These are phyloP conservation scores for Drosophila sp. DNA, from an alignment of 1,140 invertebrate species.

Conservation along the genomic window DNA sequence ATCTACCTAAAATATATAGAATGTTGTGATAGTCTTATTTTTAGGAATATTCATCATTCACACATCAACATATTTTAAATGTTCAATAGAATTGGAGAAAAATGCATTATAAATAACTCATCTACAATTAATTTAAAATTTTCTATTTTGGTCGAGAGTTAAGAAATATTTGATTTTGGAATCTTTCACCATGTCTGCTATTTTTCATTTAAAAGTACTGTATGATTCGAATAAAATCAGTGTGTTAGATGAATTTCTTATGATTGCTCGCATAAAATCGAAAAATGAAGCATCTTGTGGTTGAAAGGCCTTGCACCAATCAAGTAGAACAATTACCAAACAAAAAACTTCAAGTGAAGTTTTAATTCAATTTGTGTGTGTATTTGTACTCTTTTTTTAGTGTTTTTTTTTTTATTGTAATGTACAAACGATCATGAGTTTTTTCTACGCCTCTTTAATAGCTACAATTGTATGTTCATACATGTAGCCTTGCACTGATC, in stretches of 20 bases:
- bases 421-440: constrained; percentile 22
- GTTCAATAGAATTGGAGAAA: too few relatives aligned
- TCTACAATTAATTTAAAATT: constrained; percentile 7
- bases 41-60: background rate
- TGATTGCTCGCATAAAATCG: background rate
- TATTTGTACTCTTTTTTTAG: constrained; percentile 13
- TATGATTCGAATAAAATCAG: background rate
- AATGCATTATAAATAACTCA: background rate
- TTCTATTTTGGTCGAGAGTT: constrained; percentile 13
- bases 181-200: background rate
- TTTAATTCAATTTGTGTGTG: constrained; percentile 27
- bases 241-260: constrained; percentile 2
- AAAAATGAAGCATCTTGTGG: constrained; percentile 9
- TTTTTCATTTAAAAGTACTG: background rate
- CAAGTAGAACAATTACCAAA: constrained; percentile 28
- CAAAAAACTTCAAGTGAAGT: constrained; percentile 28
- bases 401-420: constrained; percentile 36
- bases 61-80: too few relatives aligned
- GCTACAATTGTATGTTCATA: constrained; percentile 13
- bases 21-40: background rate
- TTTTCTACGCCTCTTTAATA: constrained; percentile 37
- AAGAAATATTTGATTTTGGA: background rate
- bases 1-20: background rate
- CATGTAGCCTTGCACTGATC: constrained; percentile 36
- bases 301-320: constrained; percentile 5